These are phyloP conservation scores for Oxygymnocypris stewartii DNA, from an alignment of 2,113 vertebrate species.

Conservation along the genomic window DNA sequence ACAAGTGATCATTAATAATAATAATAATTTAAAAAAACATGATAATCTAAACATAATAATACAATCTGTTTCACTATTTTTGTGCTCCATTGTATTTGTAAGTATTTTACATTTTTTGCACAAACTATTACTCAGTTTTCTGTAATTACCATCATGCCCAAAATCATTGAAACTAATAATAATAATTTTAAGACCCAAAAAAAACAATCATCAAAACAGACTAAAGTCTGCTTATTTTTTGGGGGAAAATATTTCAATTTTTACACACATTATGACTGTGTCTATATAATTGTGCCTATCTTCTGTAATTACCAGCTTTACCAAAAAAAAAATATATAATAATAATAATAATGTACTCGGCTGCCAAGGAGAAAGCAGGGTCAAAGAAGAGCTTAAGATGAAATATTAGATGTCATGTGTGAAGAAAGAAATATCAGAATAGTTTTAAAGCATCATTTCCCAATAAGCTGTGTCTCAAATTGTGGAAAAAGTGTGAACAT, in stretches of 20 bases:
- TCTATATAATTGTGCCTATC: background rate
- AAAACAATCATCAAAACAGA: background rate
- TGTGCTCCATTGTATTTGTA: background rate
- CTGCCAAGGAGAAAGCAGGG: background rate
- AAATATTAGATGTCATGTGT: background rate
- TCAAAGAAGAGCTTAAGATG: background rate
- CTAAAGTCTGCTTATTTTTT: background rate
- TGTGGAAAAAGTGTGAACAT: background rate
- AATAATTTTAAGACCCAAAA: background rate
- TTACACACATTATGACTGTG: background rate
- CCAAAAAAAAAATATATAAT: background rate
- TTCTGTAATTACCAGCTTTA: background rate
- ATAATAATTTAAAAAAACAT: background rate
- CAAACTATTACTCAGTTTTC: background rate
- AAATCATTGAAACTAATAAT: background rate
- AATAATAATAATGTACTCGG: background rate
- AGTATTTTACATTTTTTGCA: background rate
- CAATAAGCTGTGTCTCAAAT: background rate
- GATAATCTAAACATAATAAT: background rate
- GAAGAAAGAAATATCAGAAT: background rate
- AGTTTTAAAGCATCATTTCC: background rate
- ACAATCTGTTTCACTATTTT: background rate
- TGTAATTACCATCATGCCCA: background rate
- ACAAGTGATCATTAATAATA: background rate
- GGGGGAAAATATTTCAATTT: background rate